Evolutionary conservation across 2,888 invertebrate genomes (phyloP), one percentile per base, ranked within the genome.

Genomic region (Leucoptera coffeella): DNA sequence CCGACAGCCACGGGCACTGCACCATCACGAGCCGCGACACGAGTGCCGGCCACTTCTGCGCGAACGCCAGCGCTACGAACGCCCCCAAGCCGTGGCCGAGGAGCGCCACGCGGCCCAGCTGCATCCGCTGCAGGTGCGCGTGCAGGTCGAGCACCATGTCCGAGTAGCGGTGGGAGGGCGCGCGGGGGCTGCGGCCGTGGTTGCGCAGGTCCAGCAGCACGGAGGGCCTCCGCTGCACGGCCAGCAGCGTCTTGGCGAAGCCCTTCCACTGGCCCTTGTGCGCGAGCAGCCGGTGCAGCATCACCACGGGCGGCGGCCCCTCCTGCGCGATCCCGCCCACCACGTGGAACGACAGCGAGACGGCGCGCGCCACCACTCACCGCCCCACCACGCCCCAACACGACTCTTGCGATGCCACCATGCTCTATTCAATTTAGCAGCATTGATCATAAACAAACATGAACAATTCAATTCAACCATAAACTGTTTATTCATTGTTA

Each of bases 101-200:
- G 52, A 90, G 94, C 53, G 86, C 94, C 45, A 86, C 89, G 52
- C 90, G 92, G 47, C 87, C 95, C 42, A 95, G 96, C 25, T 89
- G 30, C 91, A 90, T 53, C 75, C 93, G 38, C 94, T 93, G 4
- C 92, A 93, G 55, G 94, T 95, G 54, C 88, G 82, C 58, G 94
- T 95, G 12, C 94, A 95, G 62, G 81, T 82, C 23, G 95, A 95
- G 7, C 15, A 25, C 80, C 74, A 94, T 77, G 21, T 78, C 74
- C 7, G 71, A 54, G 45, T 92, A 94, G 13, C 73, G 76, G 57
- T 91, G 85, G 0, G 79, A 73, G 2, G 55, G 40, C 0, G 74
- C 56, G 43, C 92, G 92, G 0, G 89, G 88, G 43, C 93, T 94
- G 28, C 86, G 84, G 0, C 96, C 97, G 57, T 97, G 97, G 60